Evolutionary conservation across 2,797 vertebrate genomes (phyloP), one percentile per base, ranked within the genome.

Genomic region (Rachycentron canadum): DNA sequence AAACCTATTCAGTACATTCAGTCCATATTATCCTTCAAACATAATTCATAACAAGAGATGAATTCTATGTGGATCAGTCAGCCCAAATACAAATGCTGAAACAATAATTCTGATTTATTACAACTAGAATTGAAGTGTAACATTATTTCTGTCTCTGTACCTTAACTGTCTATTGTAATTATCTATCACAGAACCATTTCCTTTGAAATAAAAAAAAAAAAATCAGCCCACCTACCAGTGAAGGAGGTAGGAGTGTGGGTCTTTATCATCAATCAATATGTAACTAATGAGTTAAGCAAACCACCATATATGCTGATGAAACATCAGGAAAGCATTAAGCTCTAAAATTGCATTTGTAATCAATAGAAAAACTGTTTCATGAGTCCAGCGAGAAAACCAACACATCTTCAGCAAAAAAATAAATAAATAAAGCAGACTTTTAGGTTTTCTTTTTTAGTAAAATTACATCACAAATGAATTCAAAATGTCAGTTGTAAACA

Each of bases 341-440:
- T 74, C 65, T 68, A 47, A 50, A 70, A 76, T 62, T 23, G 40
- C 13, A 55, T 60, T 45, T 61, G n/a, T 52, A 60, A 82, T 86
- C 57, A 0, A 75, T 72, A 60, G 13, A 63, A 60, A 3, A 69
- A 45, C n/a, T n/a, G 34, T 40, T 26, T 52, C 21, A 34, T 17
- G 32, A 67, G 21, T 45, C 26, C 5, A 52, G 28, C 50, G 66
- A 75, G 76, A 73, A 14, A 59, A 73, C 21, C 13, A 28, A 38
- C 32, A 64, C 59, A n/a, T n/a, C n/a, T 69, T 60, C 5, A 63
- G 36, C 8, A 23, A 64, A 56, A 47, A 5, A 64, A 30, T 12
- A 62, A 32, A 16, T 59, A 63, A 70, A 26, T 65, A 6, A 16
- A 11, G n/a, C 13, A 43, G 6, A n/a, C n/a, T n/a, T n/a, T n/a